These are phyloP conservation scores for Lasioglossum baleicum DNA, from an alignment of 1,140 invertebrate species.

Conservation along the genomic window DNA sequence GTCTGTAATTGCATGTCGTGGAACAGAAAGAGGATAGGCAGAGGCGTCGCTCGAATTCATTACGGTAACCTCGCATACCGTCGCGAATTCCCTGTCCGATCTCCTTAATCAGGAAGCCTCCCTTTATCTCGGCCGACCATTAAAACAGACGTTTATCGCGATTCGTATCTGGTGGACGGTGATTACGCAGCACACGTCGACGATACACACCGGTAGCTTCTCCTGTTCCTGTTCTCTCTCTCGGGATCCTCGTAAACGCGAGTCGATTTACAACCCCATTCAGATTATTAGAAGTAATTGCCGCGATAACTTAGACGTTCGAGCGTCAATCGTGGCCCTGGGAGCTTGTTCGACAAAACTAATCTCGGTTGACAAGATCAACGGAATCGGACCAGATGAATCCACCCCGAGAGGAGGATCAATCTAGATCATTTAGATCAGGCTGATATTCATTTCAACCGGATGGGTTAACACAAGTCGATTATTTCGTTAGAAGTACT, in stretches of 20 bases:
- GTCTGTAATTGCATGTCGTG: too few species aligned
- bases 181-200: neutral
- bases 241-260: slow-evolving; percentile 11
- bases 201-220: neutral
- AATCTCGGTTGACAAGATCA: too few species aligned
- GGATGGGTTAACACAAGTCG: too few species aligned
- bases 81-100: neutral
- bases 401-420: too few species aligned
- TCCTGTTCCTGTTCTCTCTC: neutral
- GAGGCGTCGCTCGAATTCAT: neutral
- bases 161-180: slow-evolving; percentile 2
- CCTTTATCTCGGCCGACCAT: neutral
- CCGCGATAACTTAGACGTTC: slow-evolving; percentile 9
- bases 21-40: neutral
- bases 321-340: neutral
- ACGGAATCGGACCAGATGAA: too few species aligned
- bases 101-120: neutral
- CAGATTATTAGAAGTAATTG: slow-evolving; percentile 29
- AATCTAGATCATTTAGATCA: too few species aligned
- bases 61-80: neutral
- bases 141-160: neutral
- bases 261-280: slow-evolving; percentile 14
- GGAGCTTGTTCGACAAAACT: neutral
- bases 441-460: too few species aligned
- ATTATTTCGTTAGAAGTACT: too few species aligned